These are phyloP conservation scores for Cryptotis parvus DNA, from an alignment of 2,113 vertebrate species.

Conservation along the genomic window DNA sequence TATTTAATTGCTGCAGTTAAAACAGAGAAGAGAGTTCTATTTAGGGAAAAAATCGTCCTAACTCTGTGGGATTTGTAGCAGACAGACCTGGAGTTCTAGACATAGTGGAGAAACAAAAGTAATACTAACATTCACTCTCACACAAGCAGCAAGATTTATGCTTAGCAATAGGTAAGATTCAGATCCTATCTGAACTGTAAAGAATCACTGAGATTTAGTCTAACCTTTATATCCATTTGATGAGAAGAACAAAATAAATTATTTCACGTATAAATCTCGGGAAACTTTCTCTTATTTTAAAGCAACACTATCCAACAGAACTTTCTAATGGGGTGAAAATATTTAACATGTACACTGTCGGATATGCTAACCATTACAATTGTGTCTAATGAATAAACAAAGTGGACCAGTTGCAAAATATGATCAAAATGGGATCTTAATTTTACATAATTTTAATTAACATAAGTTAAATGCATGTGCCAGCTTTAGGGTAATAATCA, in stretches of 20 bases:
- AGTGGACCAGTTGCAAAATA: background rate
- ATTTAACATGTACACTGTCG: background rate
- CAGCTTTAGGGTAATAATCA: background rate
- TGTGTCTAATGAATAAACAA: background rate
- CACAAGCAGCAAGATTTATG: conserved; percentile 13
- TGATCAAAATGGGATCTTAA: background rate
- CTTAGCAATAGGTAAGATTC: conserved; percentile 3
- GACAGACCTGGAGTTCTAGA: conserved; percentile 1
- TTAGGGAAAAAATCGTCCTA: conserved; percentile 45
- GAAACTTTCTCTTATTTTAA: conserved; percentile 13
- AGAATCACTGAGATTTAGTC: background rate
- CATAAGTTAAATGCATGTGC: background rate
- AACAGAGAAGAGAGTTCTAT: conserved; percentile 53
- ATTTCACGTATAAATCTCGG: conserved; percentile 39
- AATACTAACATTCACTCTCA: background rate
- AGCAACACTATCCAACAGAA: background rate
- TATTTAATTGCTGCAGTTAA: conserved; percentile 59
- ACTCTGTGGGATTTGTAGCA: conserved; percentile 27
- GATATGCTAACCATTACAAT: background rate
- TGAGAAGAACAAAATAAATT: conserved; percentile 14
- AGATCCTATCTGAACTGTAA: conserved; percentile 18
- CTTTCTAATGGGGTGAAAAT: background rate
- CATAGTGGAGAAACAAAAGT: background rate
- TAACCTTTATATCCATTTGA: conserved; percentile 22
- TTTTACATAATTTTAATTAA: conserved; percentile 54